Conservation (phyloP, 2,888 invertebrate genomes). For the Hyalella azteca region DNA sequence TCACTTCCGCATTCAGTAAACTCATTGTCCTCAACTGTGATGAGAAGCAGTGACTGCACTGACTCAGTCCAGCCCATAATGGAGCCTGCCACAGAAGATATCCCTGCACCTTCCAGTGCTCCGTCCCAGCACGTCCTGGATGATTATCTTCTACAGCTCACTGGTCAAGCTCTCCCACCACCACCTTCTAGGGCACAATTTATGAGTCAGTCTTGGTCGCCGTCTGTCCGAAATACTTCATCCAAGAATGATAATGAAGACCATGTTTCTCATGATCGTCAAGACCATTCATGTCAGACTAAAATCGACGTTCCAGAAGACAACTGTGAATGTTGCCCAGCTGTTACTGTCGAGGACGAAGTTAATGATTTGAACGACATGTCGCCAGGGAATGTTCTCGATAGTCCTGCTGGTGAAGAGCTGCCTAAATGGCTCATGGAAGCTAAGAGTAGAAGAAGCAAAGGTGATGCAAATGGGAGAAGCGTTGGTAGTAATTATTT, state of each 20-base stretch:
- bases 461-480: constrained; percentile 27
- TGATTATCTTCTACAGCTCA: constrained; percentile 19
- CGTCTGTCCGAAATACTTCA: neutral
- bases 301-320: neutral
- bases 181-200: neutral
- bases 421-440: constrained; percentile 21
- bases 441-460: neutral
- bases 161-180: constrained; percentile 18
- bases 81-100: neutral
- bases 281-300: neutral
- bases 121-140: constrained; percentile 7
- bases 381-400: neutral
- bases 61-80: neutral
- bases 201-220: constrained; percentile 36
- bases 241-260: neutral
- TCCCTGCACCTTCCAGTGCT: neutral
- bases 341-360: neutral
- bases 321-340: neutral
- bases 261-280: neutral
- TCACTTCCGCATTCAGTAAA: neutral
- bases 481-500: constrained; percentile 50
- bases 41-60: neutral
- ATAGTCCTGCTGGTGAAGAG: constrained; percentile 9
- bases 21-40: neutral
- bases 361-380: too few species aligned